Evolutionary conservation across 2,888 invertebrate species (phyloP), one percentile per base, ranked within the genome.

Genomic region (Acanthosepion lycidas): DNA sequence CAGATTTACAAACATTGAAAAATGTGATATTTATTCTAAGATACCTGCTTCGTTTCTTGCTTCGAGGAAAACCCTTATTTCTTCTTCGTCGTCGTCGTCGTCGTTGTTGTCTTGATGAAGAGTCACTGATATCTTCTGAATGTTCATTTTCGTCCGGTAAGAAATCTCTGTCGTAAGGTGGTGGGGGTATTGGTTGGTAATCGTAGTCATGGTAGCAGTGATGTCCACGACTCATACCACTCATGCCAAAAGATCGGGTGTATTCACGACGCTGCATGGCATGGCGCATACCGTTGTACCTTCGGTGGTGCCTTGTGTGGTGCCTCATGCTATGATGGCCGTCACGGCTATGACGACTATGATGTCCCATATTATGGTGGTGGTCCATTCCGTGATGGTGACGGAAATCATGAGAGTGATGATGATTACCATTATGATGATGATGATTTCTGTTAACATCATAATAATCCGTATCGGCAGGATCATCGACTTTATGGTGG

Each of bases 141-240:
- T 78, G n/a, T 33, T 78, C 33, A 78, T n/a, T 15, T n/a, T 78
- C 78, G 78, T 78, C 78, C 0, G 78, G 78, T 33, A 78, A 33
- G n/a, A 78, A 48, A 4, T 92, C 92, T 51, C 92, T 92, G 51
- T 92, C 92, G 26, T 92, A 92, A 23, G 92, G 92, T 48, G 92
- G 92, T 92, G 92, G 92, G 23, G 49, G 48, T 48, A 92, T 92
- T 92, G 92, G 92, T 0, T 28, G 92, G 49, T 51, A 92, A 26
- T 92, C 49, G 15, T 92, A 92, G 28, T 92, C 0, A 49, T 51
- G 92, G 51, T 23, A 49, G 15, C 92, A 92, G 26, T 92, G 92
- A 8, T 92, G 49, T 23, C 92, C 92, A 12, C 6, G 26, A 28
- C 8, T 15, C 92, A 48, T 92, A 48, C 92, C 51, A 26, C 92